Conservation (phyloP, 2,888 invertebrate genomes). For the Oscheius sp. region DNA sequence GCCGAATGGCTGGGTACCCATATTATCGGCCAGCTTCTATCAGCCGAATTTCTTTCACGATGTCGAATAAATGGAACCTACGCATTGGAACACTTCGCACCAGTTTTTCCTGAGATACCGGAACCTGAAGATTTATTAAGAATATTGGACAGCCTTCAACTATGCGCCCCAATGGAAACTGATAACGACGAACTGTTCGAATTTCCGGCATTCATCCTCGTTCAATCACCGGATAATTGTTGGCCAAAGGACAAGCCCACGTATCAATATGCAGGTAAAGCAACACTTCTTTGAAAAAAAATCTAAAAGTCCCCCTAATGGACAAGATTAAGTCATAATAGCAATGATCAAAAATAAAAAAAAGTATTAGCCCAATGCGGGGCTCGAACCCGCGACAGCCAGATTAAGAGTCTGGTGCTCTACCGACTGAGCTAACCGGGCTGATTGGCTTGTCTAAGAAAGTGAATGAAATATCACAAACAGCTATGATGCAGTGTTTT, state of each 20-base stretch:
- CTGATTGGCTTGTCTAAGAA: no score
- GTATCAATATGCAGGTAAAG: constrained; percentile 71
- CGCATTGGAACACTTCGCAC: constrained; percentile 80
- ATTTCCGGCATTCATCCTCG: constrained; percentile 78
- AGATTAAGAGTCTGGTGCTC: constrained; percentile 70
- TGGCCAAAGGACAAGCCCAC: constrained; percentile 49
- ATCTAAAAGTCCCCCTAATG: no score
- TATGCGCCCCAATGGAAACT: constrained; percentile 68
- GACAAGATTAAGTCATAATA: no score
- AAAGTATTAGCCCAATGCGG: constrained; percentile 68
- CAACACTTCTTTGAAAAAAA: not conserved
- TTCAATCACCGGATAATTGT: constrained; percentile 57
- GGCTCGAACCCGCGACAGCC: constrained; percentile 69
- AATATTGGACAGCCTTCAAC: constrained; percentile 78
- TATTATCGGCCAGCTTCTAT: constrained; percentile 78
- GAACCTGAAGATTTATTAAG: constrained; percentile 79
- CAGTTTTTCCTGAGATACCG: constrained; percentile 78
- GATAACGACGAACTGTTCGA: constrained; percentile 75
- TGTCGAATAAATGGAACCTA: constrained; percentile 79
- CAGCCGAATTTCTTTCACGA: constrained; percentile 73
- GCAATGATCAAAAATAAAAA: no score
- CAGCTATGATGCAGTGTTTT: no score
- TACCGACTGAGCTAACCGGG: constrained; percentile 69
- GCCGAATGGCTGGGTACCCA: constrained; percentile 79
- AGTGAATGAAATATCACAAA: no score